Evolutionary conservation across 2,888 invertebrate genomes (phyloP), one percentile per base, ranked within the genome.

Genomic region (Chromoteleia sp.): DNA sequence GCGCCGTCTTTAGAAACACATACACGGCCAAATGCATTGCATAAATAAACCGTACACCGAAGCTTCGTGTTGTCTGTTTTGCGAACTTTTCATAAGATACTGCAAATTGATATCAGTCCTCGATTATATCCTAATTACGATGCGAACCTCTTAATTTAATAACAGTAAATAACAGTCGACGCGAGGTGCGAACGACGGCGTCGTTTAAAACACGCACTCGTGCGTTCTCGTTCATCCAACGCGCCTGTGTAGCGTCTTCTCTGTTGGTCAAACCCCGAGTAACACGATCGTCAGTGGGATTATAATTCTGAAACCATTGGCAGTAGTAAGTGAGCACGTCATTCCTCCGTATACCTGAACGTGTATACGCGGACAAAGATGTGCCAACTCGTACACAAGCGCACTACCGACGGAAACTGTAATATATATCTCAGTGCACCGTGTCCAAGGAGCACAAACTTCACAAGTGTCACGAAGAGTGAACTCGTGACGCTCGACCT

Each of bases 391-490:
- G 68, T 29, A 67, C 61, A 58, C 75, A 74, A 73, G 83, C 45
- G 50, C 73, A 84, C 80, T n/a, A 74, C 50, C 43, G 33, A 65
- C 65, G 25, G 68, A 83, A 83, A 81, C 56, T 76, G 83, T 86
- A 86, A 87, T 83, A 86, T 88, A 88, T 89, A 89, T 88, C 89
- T 89, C 84, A 74, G 54, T 54, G 63, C 75, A 83, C 50, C 82
- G 73, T 81, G 85, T 88, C 86, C 88, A 88, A 89, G 88, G 86
- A 89, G 86, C 86, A 86, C 88, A 87, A 89, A 89, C 89, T 90
- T 89, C 88, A 88, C 88, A 89, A 90, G 90, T 90, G 89, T 90
- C 91, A 88, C 89, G 83, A 84, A 87, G 88, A 89, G 87, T 86
- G 85, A 89, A 88, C 87, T 89, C 88, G 86, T 86, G 85, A 87